Evolutionary conservation across 2,113 vertebrate genomes (phyloP).

Genomic region (Sebastes schlegelii): DNA sequence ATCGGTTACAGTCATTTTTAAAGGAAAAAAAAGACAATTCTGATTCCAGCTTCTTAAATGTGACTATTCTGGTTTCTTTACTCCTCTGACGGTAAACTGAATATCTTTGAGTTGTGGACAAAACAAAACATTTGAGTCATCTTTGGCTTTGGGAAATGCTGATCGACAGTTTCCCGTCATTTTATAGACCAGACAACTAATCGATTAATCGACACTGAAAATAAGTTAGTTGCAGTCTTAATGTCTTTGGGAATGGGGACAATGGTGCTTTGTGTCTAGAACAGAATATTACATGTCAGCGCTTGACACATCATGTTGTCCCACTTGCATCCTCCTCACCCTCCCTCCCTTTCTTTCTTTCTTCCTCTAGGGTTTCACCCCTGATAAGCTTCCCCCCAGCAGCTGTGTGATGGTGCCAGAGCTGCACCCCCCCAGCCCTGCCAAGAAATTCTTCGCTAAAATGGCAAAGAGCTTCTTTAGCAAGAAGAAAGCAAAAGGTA

Average conservation of each 20-base stretch:
- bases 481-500: slow-evolving; percentile 93
- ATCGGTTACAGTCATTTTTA: too few species aligned
- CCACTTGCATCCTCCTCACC: neutral
- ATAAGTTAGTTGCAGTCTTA: too few species aligned
- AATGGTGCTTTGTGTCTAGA: neutral
- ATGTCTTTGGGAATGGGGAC: neutral
- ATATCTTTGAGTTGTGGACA: too few species aligned
- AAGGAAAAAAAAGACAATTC: too few species aligned
- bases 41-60: too few species aligned
- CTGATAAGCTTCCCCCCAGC: slow-evolving; percentile 93
- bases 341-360: neutral
- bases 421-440: slow-evolving; percentile 92
- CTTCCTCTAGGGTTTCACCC: slow-evolving; percentile 90
- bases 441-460: slow-evolving; percentile 95
- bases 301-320: neutral
- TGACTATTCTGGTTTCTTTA: too few species aligned
- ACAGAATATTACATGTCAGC: neutral
- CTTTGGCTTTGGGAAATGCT: too few species aligned
- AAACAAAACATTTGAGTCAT: too few species aligned
- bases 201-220: too few species aligned
- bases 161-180: too few species aligned
- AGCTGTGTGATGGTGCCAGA: slow-evolving; percentile 95
- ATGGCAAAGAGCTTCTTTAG: slow-evolving; percentile 96
- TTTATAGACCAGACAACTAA: too few species aligned
- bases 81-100: too few species aligned